phyloP scores from a whole-genome alignment of 1,140 invertebrate species.

The Cherax quadricarinatus region DNA sequence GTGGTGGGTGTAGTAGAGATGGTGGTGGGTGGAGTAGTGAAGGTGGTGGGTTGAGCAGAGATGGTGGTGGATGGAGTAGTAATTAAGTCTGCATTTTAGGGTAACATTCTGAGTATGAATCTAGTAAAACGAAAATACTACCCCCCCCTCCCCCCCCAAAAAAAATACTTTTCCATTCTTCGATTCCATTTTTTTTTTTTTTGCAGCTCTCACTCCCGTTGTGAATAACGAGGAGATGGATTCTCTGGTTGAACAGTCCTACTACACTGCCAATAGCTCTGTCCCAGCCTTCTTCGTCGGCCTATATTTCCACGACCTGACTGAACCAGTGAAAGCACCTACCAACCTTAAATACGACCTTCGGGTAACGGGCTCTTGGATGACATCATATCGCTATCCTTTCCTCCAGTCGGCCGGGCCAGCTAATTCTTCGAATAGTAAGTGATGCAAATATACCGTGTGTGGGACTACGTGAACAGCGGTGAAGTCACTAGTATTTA shows the following conservation, averaged over 20 bases:
- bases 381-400: not conserved
- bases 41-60: no score
- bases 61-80: no score
- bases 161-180: no score
- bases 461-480: no score
- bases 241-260: not conserved
- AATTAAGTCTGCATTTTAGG: no score
- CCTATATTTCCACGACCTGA: slow-evolving; percentile 16
- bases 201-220: slow-evolving; percentile 9
- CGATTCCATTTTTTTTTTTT: no score
- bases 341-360: slow-evolving; percentile 33
- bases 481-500: no score
- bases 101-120: no score
- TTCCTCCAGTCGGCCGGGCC: slow-evolving; percentile 38
- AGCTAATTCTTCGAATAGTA: slow-evolving; percentile 7
- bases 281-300: slow-evolving; percentile 6
- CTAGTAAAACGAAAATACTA: no score
- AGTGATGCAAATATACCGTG: not conserved
- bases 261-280: slow-evolving; percentile 14
- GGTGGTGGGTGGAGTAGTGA: no score
- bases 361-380: not conserved
- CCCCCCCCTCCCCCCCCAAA: no score
- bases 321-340: not conserved
- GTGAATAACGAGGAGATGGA: slow-evolving; percentile 26
- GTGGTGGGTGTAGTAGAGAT: no score